phyloP scores from a whole-genome alignment of 2,797 vertebrate species.

The Propithecus deckenii region DNA sequence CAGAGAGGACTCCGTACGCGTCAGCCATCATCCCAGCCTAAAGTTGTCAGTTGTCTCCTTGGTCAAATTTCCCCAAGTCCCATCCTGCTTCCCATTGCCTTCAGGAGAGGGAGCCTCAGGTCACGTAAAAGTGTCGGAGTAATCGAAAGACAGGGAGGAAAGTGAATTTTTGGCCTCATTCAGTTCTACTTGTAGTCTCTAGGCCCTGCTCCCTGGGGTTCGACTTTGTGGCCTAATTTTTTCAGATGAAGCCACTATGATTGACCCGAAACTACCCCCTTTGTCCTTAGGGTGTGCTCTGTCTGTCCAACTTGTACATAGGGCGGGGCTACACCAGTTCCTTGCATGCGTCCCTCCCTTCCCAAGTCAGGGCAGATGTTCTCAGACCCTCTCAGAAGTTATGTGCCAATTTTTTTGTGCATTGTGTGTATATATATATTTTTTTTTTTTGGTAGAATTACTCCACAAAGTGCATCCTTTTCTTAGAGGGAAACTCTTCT shows the following conservation, averaged over 20 bases:
- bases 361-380: neutral
- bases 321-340: too few relatives aligned
- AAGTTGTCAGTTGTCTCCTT: neutral
- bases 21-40: accelerated
- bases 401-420: neutral
- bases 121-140: neutral
- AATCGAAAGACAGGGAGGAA: neutral
- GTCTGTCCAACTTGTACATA: accelerated
- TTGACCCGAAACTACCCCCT: neutral
- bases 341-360: neutral
- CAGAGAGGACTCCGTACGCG: accelerated
- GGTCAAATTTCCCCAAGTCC: neutral
- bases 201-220: neutral
- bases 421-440: accelerated
- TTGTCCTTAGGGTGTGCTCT: neutral
- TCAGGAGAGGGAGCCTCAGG: neutral
- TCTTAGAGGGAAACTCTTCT: neutral
- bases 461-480: neutral
- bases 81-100: neutral
- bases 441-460: neutral
- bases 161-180: neutral
- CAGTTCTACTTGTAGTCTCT: neutral
- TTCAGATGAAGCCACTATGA: neutral
- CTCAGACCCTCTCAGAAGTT: neutral
- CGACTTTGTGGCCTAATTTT: neutral